Base-by-base conservation (phyloP, 2,113 vertebrate genomes). In the Gnathochromis pfefferi region DNA sequence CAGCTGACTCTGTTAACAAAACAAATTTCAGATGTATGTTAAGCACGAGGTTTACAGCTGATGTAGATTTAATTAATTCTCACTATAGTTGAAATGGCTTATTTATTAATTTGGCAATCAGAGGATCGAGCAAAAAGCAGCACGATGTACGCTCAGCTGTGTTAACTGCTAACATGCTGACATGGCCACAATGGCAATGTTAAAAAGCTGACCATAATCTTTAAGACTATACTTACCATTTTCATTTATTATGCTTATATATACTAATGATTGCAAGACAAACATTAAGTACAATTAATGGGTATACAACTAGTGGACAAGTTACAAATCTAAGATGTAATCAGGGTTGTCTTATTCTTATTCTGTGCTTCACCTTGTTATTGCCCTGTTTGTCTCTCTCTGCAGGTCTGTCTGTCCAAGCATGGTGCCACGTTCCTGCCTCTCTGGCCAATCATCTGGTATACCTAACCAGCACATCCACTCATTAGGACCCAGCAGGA, bases 11-110 rank as follows among this genome's bases (percentile, higher is more conserved):
- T 49, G 26, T 49, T 31, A 47, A 49, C 16, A 49, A 19, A 49
- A 19, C 4, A 10, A 19, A 0, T 49, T 78, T 49, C 16, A 49
- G 1, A 49, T 7, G 9, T 19, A 12, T 45, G 14, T 73, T 47
- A 49, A 47, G 9, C 9, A 9, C 3, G 4, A 75, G 16, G 42
- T 31, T 47, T 31, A 28, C 42, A 49, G 9, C 70, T 49, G 42
- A 28, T 73, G 68, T 6, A 45, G 13, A 73, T 73, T 42, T 0
- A 42, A 42, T 70, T 70, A 3, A 42, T 75, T 75, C 42, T 28
- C 8, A 26, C 68, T 73, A 17, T 0, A 73, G 40, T 1, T 75
- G 6, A 47, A 1, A 47, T 65, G 68, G 21, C 9, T 16, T 0
- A 10, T 47, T 75, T 23, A 16, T 45, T 45, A 3, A 73, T 73